phyloP scores from a whole-genome alignment of 1,140 invertebrate species.

The Hycleus phaleratus region DNA sequence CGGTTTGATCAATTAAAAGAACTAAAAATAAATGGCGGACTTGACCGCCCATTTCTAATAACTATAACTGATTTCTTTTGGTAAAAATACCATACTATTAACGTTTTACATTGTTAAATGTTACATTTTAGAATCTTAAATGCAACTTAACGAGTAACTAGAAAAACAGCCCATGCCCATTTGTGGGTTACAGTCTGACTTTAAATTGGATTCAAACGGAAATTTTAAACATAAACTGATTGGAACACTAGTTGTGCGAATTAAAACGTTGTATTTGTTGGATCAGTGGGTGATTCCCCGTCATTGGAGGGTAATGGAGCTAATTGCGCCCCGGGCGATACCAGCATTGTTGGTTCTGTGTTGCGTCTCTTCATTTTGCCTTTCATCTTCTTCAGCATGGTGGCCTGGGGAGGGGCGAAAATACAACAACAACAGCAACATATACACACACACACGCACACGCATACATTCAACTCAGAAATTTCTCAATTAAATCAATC shows the following conservation, averaged over 20 bases:
- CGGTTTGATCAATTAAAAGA: slow-evolving; percentile 4
- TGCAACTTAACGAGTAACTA: slow-evolving; percentile 5
- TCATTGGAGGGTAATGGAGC: slow-evolving; percentile 44
- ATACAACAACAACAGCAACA: neutral
- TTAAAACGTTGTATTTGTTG: slow-evolving; percentile 39
- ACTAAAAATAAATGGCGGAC: slow-evolving; percentile 15
- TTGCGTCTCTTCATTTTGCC: slow-evolving; percentile 91
- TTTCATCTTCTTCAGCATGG: slow-evolving; percentile 86
- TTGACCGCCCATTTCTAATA: slow-evolving; percentile 8
- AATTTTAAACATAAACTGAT: no score
- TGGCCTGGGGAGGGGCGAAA: slow-evolving; percentile 58
- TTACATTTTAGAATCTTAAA: slow-evolving; percentile 19
- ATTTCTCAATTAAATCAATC: no score
- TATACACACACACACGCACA: no score
- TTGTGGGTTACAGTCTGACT: neutral
- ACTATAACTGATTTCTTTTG: slow-evolving; percentile 23
- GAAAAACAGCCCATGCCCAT: slow-evolving; percentile 17
- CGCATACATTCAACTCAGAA: no score
- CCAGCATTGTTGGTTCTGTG: slow-evolving; percentile 82
- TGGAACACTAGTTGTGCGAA: neutral
- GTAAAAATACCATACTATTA: slow-evolving; percentile 40
- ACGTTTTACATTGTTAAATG: slow-evolving; percentile 36
- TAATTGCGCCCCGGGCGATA: slow-evolving; percentile 56
- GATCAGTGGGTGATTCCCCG: slow-evolving; percentile 40
- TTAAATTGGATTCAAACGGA: neutral